Evolutionary conservation across 2,113 vertebrate genomes (phyloP), one percentile per base, ranked within the genome.

Genomic region (Loxodonta africana): DNA sequence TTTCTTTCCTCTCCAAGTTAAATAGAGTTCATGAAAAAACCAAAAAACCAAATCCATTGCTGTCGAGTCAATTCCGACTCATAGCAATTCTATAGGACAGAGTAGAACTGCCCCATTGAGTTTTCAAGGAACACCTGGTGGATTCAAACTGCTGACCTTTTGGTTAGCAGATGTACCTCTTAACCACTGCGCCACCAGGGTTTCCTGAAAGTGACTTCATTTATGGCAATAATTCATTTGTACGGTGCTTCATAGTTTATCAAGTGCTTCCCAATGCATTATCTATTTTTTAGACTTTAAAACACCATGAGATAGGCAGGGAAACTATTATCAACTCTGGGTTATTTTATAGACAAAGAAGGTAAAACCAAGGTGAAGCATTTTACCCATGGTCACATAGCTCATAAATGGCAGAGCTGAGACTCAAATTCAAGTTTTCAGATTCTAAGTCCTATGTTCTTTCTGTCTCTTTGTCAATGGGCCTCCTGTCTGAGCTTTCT

Each of bases 341-440:
- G 37, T 37, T 37, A 65, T 78, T 95, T 94, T 87, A 81, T 84
- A 33, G 33, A 85, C 37, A 90, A 95, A 23, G 6, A 90, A 78
- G 2, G 7, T 63, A 90, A 94, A 94, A 65, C 18, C 30, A 89
- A 77, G 73, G 10, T 46, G 80, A 86, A 92, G 7, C 6, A 78
- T 73, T 23, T 69, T 84, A 26, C 28, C 18, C 48, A n/a, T 63
- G 23, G 11, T 60, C 18, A 77, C 15, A 71, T 17, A 95, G 21
- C 30, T 57, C n/a, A 83, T 88, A 85, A 91, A 74, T 81, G 25
- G 65, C 44, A 90, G n/a, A 83, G 12, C 41, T 89, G 41, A 85
- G 91, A 92, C 83, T 73, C 67, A 77, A 71, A 89, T 82, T 94
- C 60, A 92, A 30, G 14, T 78, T 91, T 94, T 73, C 46, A 88